Percentiles rank a stretch among this genome's conserved stretches.
Evolutionary conservation across 2,888 invertebrate genomes (phyloP).

Genomic region (Philereme vetulata): DNA sequence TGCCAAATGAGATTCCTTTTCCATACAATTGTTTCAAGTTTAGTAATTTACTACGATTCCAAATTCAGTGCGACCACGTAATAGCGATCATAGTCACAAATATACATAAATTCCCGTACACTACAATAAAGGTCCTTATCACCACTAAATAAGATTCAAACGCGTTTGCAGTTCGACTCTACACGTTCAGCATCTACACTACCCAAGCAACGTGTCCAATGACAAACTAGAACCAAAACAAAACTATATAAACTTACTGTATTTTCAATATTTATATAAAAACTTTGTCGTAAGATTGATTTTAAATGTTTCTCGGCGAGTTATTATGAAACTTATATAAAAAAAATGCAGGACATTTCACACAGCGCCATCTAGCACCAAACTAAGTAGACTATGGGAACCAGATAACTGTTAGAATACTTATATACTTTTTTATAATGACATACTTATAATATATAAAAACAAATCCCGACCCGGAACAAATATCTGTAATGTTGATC

Average conservation of each 20-base stretch:
- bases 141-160: constrained; percentile 40
- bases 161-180: constrained; percentile 49
- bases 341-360: too few species aligned
- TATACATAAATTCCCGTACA: not conserved
- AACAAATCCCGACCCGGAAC: too few species aligned
- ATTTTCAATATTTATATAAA: too few species aligned
- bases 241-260: not conserved
- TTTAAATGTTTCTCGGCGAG: too few species aligned
- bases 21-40: not conserved
- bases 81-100: constrained; percentile 7
- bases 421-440: too few species aligned
- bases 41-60: not conserved
- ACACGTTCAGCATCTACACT: constrained; percentile 43
- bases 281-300: too few species aligned
- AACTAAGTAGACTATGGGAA: too few species aligned
- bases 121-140: constrained; percentile 36
- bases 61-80: constrained; percentile 1
- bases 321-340: too few species aligned
- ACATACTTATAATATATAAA: too few species aligned
- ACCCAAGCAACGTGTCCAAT: constrained; percentile 55
- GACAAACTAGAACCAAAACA: constrained; percentile 32
- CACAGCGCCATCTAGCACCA: too few species aligned
- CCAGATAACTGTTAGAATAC: too few species aligned
- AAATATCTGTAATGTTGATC: too few species aligned
- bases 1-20: not conserved